Evolutionary conservation across 2,888 invertebrate genomes (phyloP), one percentile per base, ranked within the genome.

Genomic region (Urechis unicinctus): DNA sequence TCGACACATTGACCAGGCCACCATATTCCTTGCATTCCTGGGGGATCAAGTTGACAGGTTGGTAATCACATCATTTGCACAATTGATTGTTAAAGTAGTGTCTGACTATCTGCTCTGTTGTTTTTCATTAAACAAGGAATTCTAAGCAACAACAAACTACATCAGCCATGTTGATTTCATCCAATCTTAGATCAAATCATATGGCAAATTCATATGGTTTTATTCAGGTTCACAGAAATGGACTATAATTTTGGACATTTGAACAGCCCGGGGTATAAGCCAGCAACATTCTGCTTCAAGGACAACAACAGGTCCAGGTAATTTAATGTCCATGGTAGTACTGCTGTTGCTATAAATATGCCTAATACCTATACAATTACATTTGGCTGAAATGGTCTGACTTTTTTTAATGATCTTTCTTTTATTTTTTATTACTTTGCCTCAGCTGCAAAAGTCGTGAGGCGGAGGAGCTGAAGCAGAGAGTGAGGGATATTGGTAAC

Each of bases 251-350:
- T 60, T 49, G 71, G 70, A 2, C 71, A 71, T 58, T 60, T 74
- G 5, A 72, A 74, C 49, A 66, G 67, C 36, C 71, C 70, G 21
- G 68, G 66, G 6, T 59, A 61, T 28, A 69, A 65, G 52, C 68
- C 70, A 3, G 67, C 70, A 3, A 59, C 74, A 4, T 72, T 73
- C 60, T 72, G 71, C 57, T 67, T 74, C 58, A 62, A 65, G 58
- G 67, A 68, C 31, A 49, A 22, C 31, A 52, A n/a, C 42, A 17
- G 17, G 55, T n/a, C n/a, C n/a, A n/a, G n/a, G n/a, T n/a, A n/a
- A n/a, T n/a, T n/a, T n/a, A n/a, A n/a, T n/a, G n/a, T n/a, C n/a
- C n/a, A n/a, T n/a, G n/a, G n/a, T n/a, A n/a, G n/a, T n/a, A n/a
- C n/a, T n/a, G n/a, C n/a, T n/a, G n/a, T n/a, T n/a, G n/a, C n/a